phyloP scores from a whole-genome alignment of 1,140 invertebrate genomes.

The Drosophila equinoxialis region DNA sequence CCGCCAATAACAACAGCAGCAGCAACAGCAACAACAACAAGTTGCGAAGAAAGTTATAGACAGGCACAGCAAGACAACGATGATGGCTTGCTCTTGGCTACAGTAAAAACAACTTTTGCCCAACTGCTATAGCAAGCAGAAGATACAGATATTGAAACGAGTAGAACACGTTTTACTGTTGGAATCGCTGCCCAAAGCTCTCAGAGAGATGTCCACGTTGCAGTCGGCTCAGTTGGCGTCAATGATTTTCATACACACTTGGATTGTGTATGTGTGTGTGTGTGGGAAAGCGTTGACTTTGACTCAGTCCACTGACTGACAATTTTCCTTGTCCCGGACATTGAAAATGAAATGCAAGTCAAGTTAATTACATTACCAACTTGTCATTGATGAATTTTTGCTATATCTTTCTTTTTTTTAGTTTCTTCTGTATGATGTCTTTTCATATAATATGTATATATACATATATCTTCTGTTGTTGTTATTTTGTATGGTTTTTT shows the following conservation, averaged over 20 bases:
- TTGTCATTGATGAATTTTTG: slow-evolving; percentile 50
- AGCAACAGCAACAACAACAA: slow-evolving; percentile 46
- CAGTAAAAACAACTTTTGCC: slow-evolving; percentile 81
- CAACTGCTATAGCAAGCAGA: slow-evolving; percentile 55
- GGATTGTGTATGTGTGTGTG: slow-evolving; percentile 36
- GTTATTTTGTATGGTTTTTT: slow-evolving; percentile 29
- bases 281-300: slow-evolving; percentile 70
- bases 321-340: slow-evolving; percentile 77
- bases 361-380: slow-evolving; percentile 71
- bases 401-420: not conserved
- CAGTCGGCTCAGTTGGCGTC: slow-evolving; percentile 23
- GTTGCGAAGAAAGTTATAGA: slow-evolving; percentile 79
- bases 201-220: slow-evolving; percentile 26
- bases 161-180: slow-evolving; percentile 81
- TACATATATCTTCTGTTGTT: slow-evolving; percentile 11
- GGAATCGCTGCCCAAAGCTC: slow-evolving; percentile 27
- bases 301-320: slow-evolving; percentile 50
- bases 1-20: slow-evolving; percentile 19
- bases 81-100: slow-evolving; percentile 50
- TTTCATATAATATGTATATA: not conserved
- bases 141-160: slow-evolving; percentile 60
- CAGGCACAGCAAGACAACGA: slow-evolving; percentile 26
- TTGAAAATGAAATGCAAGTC: slow-evolving; percentile 76
- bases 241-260: slow-evolving; percentile 9
- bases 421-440: not conserved